A percentile compares a stretch with the other conserved stretches of the same genome.
Conservation (phyloP, 30 jellyfish, hydroid and myxozoan species). For the Sanderia malayensis region DNA sequence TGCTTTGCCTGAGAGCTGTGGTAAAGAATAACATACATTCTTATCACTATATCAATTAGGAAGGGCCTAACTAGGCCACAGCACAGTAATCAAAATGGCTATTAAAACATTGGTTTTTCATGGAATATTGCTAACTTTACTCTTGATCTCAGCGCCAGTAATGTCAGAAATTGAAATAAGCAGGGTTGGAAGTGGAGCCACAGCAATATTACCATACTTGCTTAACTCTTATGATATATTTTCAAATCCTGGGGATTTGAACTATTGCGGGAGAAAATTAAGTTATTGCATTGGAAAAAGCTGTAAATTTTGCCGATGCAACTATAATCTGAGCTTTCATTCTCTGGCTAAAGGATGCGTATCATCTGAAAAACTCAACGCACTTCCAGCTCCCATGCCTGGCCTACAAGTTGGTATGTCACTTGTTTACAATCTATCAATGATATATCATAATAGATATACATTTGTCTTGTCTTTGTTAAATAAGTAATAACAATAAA, state of each 20-base stretch:
- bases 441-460: neutral
- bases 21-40: too few relatives aligned
- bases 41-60: too few relatives aligned
- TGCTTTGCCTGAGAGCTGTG: too few relatives aligned
- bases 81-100: too few relatives aligned
- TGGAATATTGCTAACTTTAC: too few relatives aligned
- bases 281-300: neutral
- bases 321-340: neutral
- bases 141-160: too few relatives aligned
- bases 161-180: neutral
- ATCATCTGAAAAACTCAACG: neutral
- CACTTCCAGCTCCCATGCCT: neutral
- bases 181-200: neutral
- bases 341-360: slow-evolving; percentile 3
- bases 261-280: neutral
- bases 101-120: too few relatives aligned
- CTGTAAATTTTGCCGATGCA: neutral
- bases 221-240: neutral
- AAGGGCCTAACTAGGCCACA: too few relatives aligned
- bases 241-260: neutral
- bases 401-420: neutral
- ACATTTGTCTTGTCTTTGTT: neutral
- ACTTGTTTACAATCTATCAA: neutral
- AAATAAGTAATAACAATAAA: neutral
- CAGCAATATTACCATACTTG: neutral